These are phyloP conservation scores for Aspiorhynchus laticeps DNA, from an alignment of 2,113 vertebrate genomes.

Conservation along the genomic window DNA sequence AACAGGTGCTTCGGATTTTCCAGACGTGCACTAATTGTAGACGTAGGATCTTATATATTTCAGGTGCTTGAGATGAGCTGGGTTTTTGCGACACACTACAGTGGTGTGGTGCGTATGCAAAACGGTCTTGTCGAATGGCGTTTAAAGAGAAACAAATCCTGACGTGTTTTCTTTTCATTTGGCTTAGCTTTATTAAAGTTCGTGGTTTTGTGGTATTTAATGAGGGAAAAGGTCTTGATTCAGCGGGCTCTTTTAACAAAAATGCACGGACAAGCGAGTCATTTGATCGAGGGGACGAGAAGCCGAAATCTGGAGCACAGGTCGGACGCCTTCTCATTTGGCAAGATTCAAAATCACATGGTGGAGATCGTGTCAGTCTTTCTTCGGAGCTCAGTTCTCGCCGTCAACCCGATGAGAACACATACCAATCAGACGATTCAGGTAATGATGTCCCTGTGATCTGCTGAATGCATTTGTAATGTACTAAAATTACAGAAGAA, in stretches of 20 bases:
- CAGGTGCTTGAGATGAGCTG: background rate
- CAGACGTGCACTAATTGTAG: constrained; percentile 8
- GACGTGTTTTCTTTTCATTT: constrained; percentile 54
- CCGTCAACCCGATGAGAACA: background rate
- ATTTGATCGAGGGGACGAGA: background rate
- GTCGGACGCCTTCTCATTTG: constrained; percentile 66
- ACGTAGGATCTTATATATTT: background rate
- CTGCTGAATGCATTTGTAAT: background rate
- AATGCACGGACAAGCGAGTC: background rate
- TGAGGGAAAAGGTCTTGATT: background rate
- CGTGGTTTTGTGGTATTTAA: constrained; percentile 32
- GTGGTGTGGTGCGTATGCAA: constrained; percentile 25
- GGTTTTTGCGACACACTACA: constrained; percentile 25
- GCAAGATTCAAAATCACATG: background rate
- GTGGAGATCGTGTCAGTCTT: background rate
- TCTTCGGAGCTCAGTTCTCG: background rate
- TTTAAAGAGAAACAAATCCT: constrained; percentile 17
- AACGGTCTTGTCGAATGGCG: constrained; percentile 61
- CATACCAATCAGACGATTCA: background rate
- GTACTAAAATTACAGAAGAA: background rate
- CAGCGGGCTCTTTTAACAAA: background rate
- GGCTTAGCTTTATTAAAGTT: constrained; percentile 50
- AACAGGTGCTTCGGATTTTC: constrained; percentile 26
- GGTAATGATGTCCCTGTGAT: background rate
- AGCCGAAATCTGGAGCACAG: background rate